Evolutionary conservation across 2,888 invertebrate species (phyloP).

Genomic region (Scaptomyza tumidula): DNA sequence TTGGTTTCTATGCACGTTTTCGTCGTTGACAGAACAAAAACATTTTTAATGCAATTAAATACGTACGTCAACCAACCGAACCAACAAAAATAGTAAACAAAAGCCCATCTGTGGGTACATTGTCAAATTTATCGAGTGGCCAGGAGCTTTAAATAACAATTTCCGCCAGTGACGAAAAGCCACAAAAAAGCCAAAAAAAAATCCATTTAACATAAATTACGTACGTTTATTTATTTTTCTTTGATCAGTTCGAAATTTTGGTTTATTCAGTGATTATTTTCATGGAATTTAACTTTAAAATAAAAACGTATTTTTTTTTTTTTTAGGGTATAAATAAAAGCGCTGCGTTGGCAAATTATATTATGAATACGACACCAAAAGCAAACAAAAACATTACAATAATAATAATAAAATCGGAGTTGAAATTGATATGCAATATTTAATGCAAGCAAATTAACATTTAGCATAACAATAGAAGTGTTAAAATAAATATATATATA

Average conservation of each 20-base stretch:
- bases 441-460: conserved; percentile 36
- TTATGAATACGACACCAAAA: conserved; percentile 35
- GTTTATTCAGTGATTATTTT: conserved; percentile 53
- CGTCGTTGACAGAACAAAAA: conserved; percentile 37
- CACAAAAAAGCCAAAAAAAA: conserved; percentile 26
- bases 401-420: conserved; percentile 27
- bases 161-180: conserved; percentile 50
- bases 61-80: conserved; percentile 16
- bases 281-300: conserved; percentile 58
- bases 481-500: conserved; percentile 12
- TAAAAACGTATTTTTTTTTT: background rate
- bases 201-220: conserved; percentile 2
- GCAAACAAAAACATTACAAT: conserved; percentile 30
- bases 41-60: conserved; percentile 64
- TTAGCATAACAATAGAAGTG: conserved; percentile 20
- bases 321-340: conserved; percentile 9
- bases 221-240: conserved; percentile 7
- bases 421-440: conserved; percentile 51
- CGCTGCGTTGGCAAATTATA: conserved; percentile 64
- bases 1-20: conserved; percentile 33
- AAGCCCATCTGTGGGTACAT: conserved; percentile 14
- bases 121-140: conserved; percentile 14
- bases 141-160: conserved; percentile 65
- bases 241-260: conserved; percentile 42
- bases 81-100: conserved; percentile 23